Evolutionary conservation across 2,888 invertebrate species (phyloP).

Genomic region (Nycteola revayana): DNA sequence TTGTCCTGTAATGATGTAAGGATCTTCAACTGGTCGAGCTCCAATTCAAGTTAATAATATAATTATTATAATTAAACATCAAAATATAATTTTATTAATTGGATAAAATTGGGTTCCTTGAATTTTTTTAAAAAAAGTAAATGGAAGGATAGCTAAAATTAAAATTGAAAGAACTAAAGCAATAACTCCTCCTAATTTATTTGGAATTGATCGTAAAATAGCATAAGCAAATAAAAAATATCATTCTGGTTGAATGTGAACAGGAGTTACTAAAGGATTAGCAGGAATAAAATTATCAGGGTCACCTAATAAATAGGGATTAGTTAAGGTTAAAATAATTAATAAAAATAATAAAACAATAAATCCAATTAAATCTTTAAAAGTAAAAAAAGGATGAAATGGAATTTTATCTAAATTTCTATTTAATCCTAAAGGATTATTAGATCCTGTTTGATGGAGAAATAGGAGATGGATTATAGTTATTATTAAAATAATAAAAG

Average conservation of each 20-base stretch:
- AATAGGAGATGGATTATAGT: slow-evolving; percentile 85
- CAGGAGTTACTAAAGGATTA: slow-evolving; percentile 85
- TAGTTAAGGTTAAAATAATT: slow-evolving; percentile 73
- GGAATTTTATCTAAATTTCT: slow-evolving; percentile 86
- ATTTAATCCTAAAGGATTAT: slow-evolving; percentile 83
- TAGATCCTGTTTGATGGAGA: slow-evolving; percentile 86
- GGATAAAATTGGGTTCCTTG: slow-evolving; percentile 83
- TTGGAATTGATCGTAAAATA: slow-evolving; percentile 90
- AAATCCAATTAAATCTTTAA: slow-evolving; percentile 85
- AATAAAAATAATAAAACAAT: slow-evolving; percentile 78
- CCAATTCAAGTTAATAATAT: slow-evolving; percentile 88
- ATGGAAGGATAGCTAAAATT: slow-evolving; percentile 84
- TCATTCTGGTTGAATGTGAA: slow-evolving; percentile 92
- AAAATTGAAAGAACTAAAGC: slow-evolving; percentile 85
- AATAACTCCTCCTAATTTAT: slow-evolving; percentile 89
- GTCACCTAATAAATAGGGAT: slow-evolving; percentile 84
- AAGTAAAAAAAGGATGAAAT: slow-evolving; percentile 85
- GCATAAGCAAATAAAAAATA: slow-evolving; percentile 92
- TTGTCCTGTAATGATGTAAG: slow-evolving; percentile 84
- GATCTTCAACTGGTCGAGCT: slow-evolving; percentile 85
- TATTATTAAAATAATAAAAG: slow-evolving; percentile 84
- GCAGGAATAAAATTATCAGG: slow-evolving; percentile 89
- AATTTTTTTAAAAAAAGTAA: slow-evolving; percentile 79
- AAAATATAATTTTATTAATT: slow-evolving; percentile 83
- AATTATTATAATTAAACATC: slow-evolving; percentile 77